Base-by-base conservation (phyloP, 2,888 invertebrate species). In the Lepidonotus clava region DNA sequence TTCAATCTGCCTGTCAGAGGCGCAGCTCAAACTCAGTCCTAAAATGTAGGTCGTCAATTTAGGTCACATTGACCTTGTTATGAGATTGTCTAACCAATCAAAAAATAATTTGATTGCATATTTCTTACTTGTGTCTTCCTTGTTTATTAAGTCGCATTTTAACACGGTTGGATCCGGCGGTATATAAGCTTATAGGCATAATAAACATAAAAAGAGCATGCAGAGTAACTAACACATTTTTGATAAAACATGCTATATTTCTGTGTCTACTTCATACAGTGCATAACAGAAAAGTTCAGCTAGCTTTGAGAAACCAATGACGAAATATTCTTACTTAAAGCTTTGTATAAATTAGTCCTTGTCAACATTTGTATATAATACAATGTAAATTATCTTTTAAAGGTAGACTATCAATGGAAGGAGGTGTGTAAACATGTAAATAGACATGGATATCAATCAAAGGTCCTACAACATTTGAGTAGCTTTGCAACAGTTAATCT, bases 381-480 rank as follows among this genome's bases (percentile, higher is more conserved):
- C 1, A 71, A 38, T 71, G 71, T 71, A 71, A 71, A 71, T 71
- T 71, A 71, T 71, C 71, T 71, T 71, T 71, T 71, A 71, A 34
- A 38, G 4, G 34, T 71, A 71, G 38, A 11, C 71, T 14, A 36
- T n/a, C 11, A 34, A 36, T 66, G 66, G 28, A 46, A 71, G 38
- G 36, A 71, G 2, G n/a, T 11, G 36, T 71, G 71, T 71, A 38
- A 11, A 71, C n/a, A 18, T 71, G 71, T 71, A 71, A 18, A 71
- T 71, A 71, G n/a, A 36, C 36, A 38, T 38, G 34, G 38, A 8
- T 8, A 46, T 46, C 46, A 18, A 46, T 46, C 18, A 11, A 18
- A 46, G 46, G 46, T 46, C 8, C 18, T 8, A 11, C 46, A 46
- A 11, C 46, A 11, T 46, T 11, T 8, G 46, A 46, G 46, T 11